A percentile compares a stretch with the other conserved stretches of the same genome.
phyloP scores from a whole-genome alignment of 1,140 invertebrate genomes.

The Caenorhabditis latens region DNA sequence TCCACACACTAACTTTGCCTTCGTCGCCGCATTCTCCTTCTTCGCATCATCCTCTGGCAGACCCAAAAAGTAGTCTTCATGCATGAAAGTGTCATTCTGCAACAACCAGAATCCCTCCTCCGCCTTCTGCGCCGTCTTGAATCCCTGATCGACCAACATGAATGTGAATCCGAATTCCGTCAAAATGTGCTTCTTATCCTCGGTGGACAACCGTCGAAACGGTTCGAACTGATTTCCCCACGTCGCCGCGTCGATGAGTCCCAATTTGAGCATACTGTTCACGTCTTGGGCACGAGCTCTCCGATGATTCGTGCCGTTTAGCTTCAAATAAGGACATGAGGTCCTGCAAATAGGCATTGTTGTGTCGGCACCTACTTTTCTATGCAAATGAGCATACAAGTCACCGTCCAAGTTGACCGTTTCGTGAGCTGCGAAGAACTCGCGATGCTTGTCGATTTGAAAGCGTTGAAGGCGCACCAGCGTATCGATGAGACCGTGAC shows the following conservation, averaged over 20 bases:
- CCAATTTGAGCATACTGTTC: constrained; percentile 60
- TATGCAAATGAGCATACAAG: constrained; percentile 27
- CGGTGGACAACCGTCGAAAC: constrained; percentile 23
- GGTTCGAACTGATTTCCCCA: constrained; percentile 61
- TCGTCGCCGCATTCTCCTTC: constrained; percentile 43
- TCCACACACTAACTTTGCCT: constrained; percentile 46
- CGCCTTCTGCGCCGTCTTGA: constrained; percentile 34
- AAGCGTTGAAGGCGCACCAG: constrained; percentile 1
- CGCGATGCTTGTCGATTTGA: not conserved
- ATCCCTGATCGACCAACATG: constrained; percentile 64
- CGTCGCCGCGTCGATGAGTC: constrained; percentile 54
- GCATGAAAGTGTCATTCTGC: constrained; percentile 63
- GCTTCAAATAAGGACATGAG: constrained; percentile 37
- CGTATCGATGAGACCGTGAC: not conserved
- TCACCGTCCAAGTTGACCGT: constrained; percentile 31
- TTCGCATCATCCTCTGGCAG: constrained; percentile 49
- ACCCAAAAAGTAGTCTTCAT: constrained; percentile 51
- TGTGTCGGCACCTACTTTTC: not conserved
- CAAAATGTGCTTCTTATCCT: constrained; percentile 57
- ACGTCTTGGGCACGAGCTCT: constrained; percentile 56
- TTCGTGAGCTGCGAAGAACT: constrained; percentile 29
- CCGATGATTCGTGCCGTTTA: constrained; percentile 39
- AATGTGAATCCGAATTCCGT: constrained; percentile 60
- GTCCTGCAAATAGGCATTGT: constrained; percentile 16
- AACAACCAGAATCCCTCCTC: constrained; percentile 60